Conservation (phyloP, 2,888 invertebrate species). For the Drosophila conformis region DNA sequence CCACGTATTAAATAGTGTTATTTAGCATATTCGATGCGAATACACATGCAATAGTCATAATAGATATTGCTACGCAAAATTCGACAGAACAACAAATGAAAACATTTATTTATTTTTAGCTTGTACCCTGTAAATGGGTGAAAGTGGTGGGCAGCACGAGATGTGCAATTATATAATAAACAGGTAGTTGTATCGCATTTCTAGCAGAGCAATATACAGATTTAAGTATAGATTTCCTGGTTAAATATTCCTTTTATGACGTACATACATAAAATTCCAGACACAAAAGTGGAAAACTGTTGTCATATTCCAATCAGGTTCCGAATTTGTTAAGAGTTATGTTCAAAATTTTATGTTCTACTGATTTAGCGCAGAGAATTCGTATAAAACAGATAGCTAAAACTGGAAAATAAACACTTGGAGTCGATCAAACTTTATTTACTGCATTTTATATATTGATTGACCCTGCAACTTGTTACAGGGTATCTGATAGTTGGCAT, state of each 20-base stretch:
- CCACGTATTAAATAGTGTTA: slow-evolving; percentile 24
- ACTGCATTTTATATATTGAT: too few species aligned
- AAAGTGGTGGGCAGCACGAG: background rate
- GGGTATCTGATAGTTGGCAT: slow-evolving; percentile 21
- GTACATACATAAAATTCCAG: background rate
- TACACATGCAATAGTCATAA: background rate
- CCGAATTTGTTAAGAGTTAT: background rate
- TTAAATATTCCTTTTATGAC: background rate
- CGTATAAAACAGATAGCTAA: background rate
- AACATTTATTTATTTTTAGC: slow-evolving; percentile 60
- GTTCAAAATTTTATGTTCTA: background rate
- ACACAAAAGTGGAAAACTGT: background rate
- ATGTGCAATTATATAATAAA: background rate
- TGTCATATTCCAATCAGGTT: background rate
- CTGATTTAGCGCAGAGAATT: background rate
- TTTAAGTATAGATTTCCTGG: background rate
- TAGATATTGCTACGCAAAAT: slow-evolving; percentile 30
- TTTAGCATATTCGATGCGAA: slow-evolving; percentile 6
- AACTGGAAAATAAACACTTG: background rate
- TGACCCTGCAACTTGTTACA: background rate
- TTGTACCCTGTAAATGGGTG: slow-evolving; percentile 13
- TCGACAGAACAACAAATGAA: slow-evolving; percentile 49
- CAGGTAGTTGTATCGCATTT: background rate
- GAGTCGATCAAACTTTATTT: too few species aligned
- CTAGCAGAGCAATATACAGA: background rate